A percentile compares a stretch with the other conserved stretches of the same genome.
Evolutionary conservation across 2,888 invertebrate genomes (phyloP).

Genomic region (Lochmaea capreae): DNA sequence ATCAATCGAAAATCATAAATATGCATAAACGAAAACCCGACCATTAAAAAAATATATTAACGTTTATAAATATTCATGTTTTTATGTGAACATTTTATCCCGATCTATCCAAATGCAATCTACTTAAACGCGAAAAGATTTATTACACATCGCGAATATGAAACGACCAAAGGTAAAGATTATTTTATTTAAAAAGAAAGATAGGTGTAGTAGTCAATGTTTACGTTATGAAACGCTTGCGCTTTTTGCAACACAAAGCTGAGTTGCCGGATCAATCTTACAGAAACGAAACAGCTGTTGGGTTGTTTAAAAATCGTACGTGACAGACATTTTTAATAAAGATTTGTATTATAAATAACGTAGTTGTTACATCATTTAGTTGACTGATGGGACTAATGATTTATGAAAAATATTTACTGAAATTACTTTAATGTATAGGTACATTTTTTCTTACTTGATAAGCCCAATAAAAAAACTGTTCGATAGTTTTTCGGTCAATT

Average conservation of each 20-base stretch:
- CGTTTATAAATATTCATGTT: too few species aligned
- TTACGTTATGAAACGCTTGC: conserved; percentile 27
- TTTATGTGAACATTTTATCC: conserved; percentile 36
- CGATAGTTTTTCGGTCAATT: too few species aligned
- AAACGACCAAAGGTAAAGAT: background rate
- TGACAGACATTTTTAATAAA: background rate
- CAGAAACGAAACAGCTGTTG: conserved; percentile 13
- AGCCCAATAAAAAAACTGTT: too few species aligned
- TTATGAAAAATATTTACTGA: too few species aligned
- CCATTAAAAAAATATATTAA: too few species aligned
- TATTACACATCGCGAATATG: background rate
- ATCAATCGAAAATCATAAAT: too few species aligned
- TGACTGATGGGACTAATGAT: too few species aligned
- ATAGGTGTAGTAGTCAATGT: conserved; percentile 4
- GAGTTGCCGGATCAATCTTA: conserved; percentile 11
- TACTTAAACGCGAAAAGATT: background rate
- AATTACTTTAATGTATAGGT: too few species aligned
- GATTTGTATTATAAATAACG: background rate
- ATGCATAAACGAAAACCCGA: too few species aligned
- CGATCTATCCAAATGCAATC: conserved; percentile 9
- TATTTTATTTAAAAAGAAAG: conserved; percentile 12
- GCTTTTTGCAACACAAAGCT: conserved; percentile 17
- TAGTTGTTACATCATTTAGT: too few species aligned
- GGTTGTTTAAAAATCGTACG: background rate
- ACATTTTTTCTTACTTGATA: too few species aligned